Base-by-base conservation (phyloP, 2,797 vertebrate genomes). In the Argentina silus region DNA sequence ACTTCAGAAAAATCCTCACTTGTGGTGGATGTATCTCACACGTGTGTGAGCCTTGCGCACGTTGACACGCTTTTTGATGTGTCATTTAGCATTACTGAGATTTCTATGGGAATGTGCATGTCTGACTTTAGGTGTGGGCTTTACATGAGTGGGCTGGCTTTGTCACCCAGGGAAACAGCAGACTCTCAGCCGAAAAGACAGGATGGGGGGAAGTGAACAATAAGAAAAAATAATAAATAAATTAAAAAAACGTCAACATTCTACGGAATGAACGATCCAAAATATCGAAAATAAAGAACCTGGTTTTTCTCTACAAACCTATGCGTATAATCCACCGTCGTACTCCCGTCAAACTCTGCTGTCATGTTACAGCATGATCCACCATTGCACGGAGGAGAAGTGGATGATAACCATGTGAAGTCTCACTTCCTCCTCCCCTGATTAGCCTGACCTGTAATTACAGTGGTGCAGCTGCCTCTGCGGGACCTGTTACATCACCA, bases 401-500 rank as follows among this genome's bases (percentile, higher is more conserved):
- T 56, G 50, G 14, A n/a, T 19, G 50, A 68, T 17, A 53, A 17
- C 12, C 27, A 14, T 15, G 59, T n/a, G 14, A 19, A 17, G 9
- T 5, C 7, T 2, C 62, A 47, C 42, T n/a, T 64, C 42, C 42
- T 45, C 65, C 48, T 15, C 7, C 9, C 3, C 61, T 63, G 72
- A 72, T 70, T 78, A 67, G 69, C 43, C 69, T 21, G 73, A 62
- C 47, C 64, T 55, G 68, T 69, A 71, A 80, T 78, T 71, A 60
- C 42, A 59, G 48, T 83, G 70, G 84, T 91, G 85, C 87, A 93
- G 93, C 81, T 87, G 90, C 83, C 86, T 86, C 90, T 83, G 65
- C 59, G 51, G 85, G 83, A 87, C 85, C 91, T 87, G 81, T 94
- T 90, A 91, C 89, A 89, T 93, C 93, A 93, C 83, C 88, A 85